Evolutionary conservation across 1,140 invertebrate genomes (phyloP).

Genomic region (Panagrolaimus sp.): DNA sequence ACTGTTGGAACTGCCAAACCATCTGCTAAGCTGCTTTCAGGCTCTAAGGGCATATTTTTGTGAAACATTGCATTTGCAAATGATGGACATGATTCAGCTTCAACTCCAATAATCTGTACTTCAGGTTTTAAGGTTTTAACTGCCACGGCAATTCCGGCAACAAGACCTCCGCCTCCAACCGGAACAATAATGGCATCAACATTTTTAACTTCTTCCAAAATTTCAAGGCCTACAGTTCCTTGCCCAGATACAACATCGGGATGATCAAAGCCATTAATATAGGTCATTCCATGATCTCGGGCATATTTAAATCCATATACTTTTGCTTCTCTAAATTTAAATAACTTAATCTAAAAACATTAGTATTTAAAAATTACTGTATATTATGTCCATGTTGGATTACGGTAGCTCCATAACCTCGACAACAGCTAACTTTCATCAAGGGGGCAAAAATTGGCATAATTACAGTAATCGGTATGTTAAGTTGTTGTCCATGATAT

Average conservation of each 20-base stretch:
- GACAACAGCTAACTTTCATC: conserved; percentile 84
- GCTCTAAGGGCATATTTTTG: conserved; percentile 62
- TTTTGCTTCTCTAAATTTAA: conserved; percentile 65
- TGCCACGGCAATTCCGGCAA: conserved; percentile 79
- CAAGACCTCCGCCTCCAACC: conserved; percentile 79
- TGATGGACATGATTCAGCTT: conserved; percentile 80
- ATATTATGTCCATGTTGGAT: conserved; percentile 78
- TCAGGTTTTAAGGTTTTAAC: conserved; percentile 77
- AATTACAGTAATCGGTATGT: conserved; percentile 80
- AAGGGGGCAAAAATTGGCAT: conserved; percentile 85
- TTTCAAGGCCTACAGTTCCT: conserved; percentile 83
- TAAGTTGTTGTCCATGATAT: conserved; percentile 76
- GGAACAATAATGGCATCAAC: conserved; percentile 69
- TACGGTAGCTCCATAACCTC: conserved; percentile 75
- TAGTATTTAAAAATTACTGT: conserved; percentile 65
- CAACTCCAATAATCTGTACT: conserved; percentile 72
- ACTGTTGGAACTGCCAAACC: conserved; percentile 83
- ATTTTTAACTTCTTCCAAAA: conserved; percentile 70
- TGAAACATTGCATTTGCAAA: conserved; percentile 72
- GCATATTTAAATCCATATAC: conserved; percentile 71
- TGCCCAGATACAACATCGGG: conserved; percentile 86
- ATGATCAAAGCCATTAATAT: conserved; percentile 87
- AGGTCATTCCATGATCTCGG: conserved; percentile 70
- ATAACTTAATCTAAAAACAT: background rate
- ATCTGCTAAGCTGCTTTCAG: conserved; percentile 76